Evolutionary conservation across 2,113 vertebrate species (phyloP), one percentile per base, ranked within the genome.

Genomic region (Pygathrix nemaeus): DNA sequence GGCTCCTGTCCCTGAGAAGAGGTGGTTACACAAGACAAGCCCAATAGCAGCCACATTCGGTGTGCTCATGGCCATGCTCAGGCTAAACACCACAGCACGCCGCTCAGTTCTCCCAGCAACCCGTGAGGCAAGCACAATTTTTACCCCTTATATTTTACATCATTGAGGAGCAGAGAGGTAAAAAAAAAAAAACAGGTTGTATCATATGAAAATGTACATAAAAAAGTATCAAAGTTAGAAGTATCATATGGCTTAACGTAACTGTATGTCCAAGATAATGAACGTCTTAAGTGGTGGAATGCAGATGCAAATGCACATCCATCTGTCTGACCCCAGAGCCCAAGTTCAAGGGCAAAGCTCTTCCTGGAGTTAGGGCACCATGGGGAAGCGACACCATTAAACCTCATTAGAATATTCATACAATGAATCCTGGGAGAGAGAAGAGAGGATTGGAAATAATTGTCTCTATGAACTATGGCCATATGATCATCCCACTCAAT

Each of bases 401-500:
- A 30, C 64, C 83, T 92, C 23, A 76, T 85, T 95, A 90, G 75
- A 81, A 87, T 79, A 96, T 89, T 88, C 84, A 72, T 32, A 96
- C 76, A 61, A 8, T 84, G 87, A 96, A 64, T 66, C 30, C 70
- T 91, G 17, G 16, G 50, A 94, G 73, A 85, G 30, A 80, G 61
- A 61, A 75, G 50, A 95, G 38, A 64, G 12, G 66, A 81, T 55
- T 91, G 81, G 86, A 96, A 96, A 85, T 88, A 91, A 91, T 78
- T 57, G 52, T 43, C 94, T 97, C 30, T 72, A 85, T 23, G 61
- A 96, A 61, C 90, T 70, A 78, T 3, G 86, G 94, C 82, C 96
- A 86, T 94, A 92, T 95, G 85, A 90, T 57, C 88, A 90, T 97
- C 86, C 88, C 50, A n/a, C 68, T 97, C 82, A 40, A 50, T 79